phyloP scores from a whole-genome alignment of 2,888 invertebrate species.

The Sphecodes monilicornis region DNA sequence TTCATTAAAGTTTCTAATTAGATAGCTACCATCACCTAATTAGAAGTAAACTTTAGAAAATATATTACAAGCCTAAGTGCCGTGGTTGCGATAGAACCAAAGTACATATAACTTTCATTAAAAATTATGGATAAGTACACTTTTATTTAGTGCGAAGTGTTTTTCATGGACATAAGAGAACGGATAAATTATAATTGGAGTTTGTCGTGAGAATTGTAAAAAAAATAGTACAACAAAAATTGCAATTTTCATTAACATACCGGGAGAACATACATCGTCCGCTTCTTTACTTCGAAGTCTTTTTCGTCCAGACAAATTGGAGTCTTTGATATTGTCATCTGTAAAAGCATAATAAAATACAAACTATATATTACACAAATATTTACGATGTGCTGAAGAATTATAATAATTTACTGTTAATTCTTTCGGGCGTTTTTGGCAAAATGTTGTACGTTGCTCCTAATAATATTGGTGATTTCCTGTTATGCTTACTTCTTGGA shows the following conservation, averaged over 20 bases:
- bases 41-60: slow-evolving; percentile 68
- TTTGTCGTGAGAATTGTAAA: neutral
- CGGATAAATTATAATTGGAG: no score
- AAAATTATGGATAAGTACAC: neutral
- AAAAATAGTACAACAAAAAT: neutral
- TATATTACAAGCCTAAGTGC: slow-evolving; percentile 35
- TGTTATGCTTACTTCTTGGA: slow-evolving; percentile 71
- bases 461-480: slow-evolving; percentile 58
- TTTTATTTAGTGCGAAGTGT: slow-evolving; percentile 2
- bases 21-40: slow-evolving; percentile 70
- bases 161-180: neutral
- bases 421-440: slow-evolving; percentile 68
- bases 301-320: slow-evolving; percentile 76
- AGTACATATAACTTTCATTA: slow-evolving; percentile 16
- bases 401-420: slow-evolving; percentile 48
- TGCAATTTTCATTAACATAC: slow-evolving; percentile 66
- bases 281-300: slow-evolving; percentile 76
- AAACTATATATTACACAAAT: slow-evolving; percentile 27
- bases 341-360: slow-evolving; percentile 24
- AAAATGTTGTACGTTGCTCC: slow-evolving; percentile 66
- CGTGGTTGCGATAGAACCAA: slow-evolving; percentile 13
- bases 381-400: slow-evolving; percentile 24
- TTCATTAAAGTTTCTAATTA: slow-evolving; percentile 80
- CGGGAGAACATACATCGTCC: slow-evolving; percentile 76
- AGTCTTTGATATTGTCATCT: slow-evolving; percentile 69